Evolutionary conservation across 1,140 invertebrate species (phyloP).

Genomic region (Coenobita brevimanus): DNA sequence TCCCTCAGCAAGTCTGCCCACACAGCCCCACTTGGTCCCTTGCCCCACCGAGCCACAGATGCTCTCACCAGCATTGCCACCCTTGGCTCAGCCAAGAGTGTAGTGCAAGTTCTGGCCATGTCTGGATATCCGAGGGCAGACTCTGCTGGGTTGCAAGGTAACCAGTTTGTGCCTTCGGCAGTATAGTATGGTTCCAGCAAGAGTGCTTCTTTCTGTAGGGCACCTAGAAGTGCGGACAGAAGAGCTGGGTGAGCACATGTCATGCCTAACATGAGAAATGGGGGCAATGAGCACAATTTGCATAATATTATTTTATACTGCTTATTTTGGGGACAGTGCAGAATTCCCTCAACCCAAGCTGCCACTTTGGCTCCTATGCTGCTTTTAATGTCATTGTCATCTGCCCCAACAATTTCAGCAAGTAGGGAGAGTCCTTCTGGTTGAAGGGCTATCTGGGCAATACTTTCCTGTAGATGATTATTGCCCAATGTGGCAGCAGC

Average conservation of each 20-base stretch:
- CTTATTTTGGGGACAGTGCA: not conserved
- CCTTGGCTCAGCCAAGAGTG: not conserved
- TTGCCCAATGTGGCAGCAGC: not conserved
- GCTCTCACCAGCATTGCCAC: not conserved
- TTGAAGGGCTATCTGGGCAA: not conserved
- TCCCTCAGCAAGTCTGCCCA: slow-evolving; percentile 34
- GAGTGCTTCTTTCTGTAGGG: slow-evolving; percentile 23
- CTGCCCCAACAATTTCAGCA: not conserved
- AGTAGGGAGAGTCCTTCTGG: not conserved
- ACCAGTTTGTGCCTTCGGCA: slow-evolving; percentile 1
- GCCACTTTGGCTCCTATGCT: not conserved
- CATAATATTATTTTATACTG: not conserved
- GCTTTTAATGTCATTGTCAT: not conserved
- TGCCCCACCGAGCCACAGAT: not conserved
- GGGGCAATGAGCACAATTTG: not conserved
- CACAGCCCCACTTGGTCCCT: slow-evolving; percentile 5
- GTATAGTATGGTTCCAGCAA: slow-evolving; percentile 20
- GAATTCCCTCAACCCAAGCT: slow-evolving; percentile 3
- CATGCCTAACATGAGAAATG: not conserved
- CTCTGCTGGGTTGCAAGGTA: not conserved
- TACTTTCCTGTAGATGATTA: not conserved
- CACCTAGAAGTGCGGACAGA: not conserved
- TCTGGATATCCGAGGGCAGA: slow-evolving; percentile 23
- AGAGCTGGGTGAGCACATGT: not conserved
- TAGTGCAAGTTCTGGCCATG: slow-evolving; percentile 8